Evolutionary conservation across 2,113 vertebrate genomes (phyloP), one percentile per base, ranked within the genome.

Genomic region (Brienomyrus longianalis): DNA sequence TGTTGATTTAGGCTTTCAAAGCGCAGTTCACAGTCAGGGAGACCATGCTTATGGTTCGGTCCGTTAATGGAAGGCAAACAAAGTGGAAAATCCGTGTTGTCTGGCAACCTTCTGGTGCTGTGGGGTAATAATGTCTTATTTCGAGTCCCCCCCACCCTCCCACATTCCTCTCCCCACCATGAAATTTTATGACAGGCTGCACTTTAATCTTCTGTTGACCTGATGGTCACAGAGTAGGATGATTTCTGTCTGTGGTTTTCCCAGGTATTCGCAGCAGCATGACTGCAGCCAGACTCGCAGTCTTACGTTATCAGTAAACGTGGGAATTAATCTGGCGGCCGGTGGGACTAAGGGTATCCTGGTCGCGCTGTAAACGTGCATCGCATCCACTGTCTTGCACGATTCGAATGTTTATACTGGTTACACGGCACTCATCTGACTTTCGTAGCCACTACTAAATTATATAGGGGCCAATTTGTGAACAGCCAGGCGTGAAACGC

Each of bases 121-220:
- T 8, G 35, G 70, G 43, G 70, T 77, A 77, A 77, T 77, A 35
- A 77, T 39, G 70, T 77, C 70, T 77, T 77, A 77, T 77, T 77
- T 77, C 3, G 31, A 39, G 27, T 19, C 27, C 1, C 11, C 27
- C 27, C 15, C 70, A 7, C 31, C 31, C 1, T 19, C 21, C 54
- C 17, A 0, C 52, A 31, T 7, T 74, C 66, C 31, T 77, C 70
- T 39, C 17, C 35, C 70, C 70, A 77, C 35, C 35, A 77, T 77
- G 70, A 77, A 77, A 77, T 77, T 77, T 77, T 77, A 77, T 77
- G 70, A 77, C 70, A 77, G 70, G n/a, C 70, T 77, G 70, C 70
- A 43, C 70, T 77, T 77, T 77, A 77, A 77, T 77, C 70, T 39
- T 77, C 70, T 77, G 35, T 43, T 77, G 70, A 77, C 70, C 70